Base-by-base conservation (phyloP, 2,113 vertebrate species). In the Muntiacus reevesi region DNA sequence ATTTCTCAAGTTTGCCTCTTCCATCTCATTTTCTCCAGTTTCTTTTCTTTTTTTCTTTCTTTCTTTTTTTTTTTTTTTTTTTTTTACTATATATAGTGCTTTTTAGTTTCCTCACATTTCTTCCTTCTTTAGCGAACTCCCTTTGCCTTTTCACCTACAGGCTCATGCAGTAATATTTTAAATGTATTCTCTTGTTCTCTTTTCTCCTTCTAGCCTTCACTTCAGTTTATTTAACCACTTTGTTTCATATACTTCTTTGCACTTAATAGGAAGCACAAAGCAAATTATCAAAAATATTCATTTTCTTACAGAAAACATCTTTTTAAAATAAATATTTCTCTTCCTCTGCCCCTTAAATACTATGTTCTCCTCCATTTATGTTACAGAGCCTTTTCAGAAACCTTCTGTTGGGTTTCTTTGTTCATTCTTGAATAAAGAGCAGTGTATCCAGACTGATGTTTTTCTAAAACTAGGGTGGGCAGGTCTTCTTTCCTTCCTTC, bases 241-340 rank as follows among this genome's bases (percentile, higher is more conserved):
- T 97, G 33, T 78, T 92, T 93, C 86, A 74, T 62, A 82, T 87
- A 91, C 76, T 87, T 95, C 50, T 19, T 59, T 94, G 60, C 36
- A 93, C 17, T 89, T 92, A 89, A 33, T 6, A 91, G 54, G 60
- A 95, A 97, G 25, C 59, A 91, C 83, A 96, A 91, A 92, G 67
- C 57, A 95, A 62, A 84, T 88, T 82, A 92, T 50, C 14, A 43
- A 79, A 96, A 96, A 76, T 36, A 93, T 2, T 81, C 78, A 40
- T 93, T 94, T 96, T 90, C 62, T 60, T 97, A 67, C 50, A 89
- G 94, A 85, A 97, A 95, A 87, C 45, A 89, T 87, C 55, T 14
- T 92, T 97, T 67, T 84, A 30, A 92, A 97, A 50, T 92, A 95
- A 86, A 15, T 71, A 54, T 82, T 84, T 91, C 81, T 92, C 84